Percentiles rank a stretch among this genome's conserved stretches.
phyloP scores from a whole-genome alignment of 2,113 vertebrate genomes.

The Hyperopisus bebe region DNA sequence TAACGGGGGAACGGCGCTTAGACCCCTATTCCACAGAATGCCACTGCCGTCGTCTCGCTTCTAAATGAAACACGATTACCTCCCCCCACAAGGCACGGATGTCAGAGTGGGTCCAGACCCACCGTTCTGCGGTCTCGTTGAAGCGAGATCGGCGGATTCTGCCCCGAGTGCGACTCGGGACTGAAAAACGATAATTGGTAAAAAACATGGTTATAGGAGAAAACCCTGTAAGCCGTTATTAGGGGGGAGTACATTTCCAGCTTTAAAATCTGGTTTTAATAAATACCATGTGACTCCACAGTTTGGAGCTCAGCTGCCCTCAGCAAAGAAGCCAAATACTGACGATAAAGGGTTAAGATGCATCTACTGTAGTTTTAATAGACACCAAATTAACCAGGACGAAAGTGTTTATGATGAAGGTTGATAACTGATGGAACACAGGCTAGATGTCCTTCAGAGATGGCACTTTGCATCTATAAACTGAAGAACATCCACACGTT shows the following conservation, averaged over 20 bases:
- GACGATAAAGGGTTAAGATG: background rate
- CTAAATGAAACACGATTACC: background rate
- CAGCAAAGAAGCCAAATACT: constrained; percentile 17
- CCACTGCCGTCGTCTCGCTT: background rate
- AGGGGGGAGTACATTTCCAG: constrained; percentile 22
- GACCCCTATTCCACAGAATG: background rate
- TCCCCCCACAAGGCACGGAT: background rate
- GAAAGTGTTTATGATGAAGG: background rate
- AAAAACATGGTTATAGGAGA: background rate
- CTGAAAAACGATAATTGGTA: background rate
- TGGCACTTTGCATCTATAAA: background rate
- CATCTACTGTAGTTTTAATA: background rate
- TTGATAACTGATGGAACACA: background rate
- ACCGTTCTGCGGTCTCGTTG: background rate
- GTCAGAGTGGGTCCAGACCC: background rate
- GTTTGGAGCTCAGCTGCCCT: constrained; percentile 1
- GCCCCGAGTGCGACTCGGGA: constrained; percentile 3
- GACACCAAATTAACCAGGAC: background rate
- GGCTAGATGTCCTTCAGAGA: background rate
- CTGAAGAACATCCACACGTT: background rate
- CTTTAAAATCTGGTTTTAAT: constrained; percentile 3
- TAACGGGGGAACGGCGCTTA: background rate
- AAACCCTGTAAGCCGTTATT: constrained; percentile 29
- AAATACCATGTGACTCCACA: constrained; percentile 12
- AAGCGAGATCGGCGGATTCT: background rate